phyloP scores from a whole-genome alignment of 2,113 vertebrate species.

The Phodopus roborovskii region DNA sequence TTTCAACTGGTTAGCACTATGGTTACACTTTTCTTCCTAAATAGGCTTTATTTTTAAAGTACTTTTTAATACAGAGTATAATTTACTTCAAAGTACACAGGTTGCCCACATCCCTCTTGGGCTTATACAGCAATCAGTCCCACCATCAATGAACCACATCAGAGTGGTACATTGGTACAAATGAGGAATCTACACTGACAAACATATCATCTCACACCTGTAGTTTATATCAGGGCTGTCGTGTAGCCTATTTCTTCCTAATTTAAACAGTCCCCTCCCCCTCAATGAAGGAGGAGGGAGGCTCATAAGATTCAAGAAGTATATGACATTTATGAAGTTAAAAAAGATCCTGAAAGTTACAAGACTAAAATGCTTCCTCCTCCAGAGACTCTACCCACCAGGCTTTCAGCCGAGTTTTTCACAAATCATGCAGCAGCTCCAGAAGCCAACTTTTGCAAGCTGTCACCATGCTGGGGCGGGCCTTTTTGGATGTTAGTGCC shows the following conservation, averaged over 20 bases:
- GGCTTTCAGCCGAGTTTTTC: background rate
- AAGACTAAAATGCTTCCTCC: background rate
- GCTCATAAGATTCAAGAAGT: background rate
- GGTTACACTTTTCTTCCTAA: background rate
- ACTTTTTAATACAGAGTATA: background rate
- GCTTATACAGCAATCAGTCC: background rate
- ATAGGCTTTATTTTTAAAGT: background rate
- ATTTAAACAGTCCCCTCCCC: background rate
- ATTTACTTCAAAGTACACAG: background rate
- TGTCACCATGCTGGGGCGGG: background rate
- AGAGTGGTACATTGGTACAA: accelerated
- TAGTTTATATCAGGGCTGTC: too few species aligned
- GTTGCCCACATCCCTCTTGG: accelerated
- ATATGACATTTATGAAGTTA: background rate
- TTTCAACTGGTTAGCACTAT: background rate
- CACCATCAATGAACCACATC: background rate
- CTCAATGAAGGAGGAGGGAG: background rate
- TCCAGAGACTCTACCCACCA: background rate
- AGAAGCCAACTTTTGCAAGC: background rate
- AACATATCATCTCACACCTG: background rate
- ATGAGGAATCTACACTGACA: too few species aligned
- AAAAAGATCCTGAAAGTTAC: background rate
- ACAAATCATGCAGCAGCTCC: background rate
- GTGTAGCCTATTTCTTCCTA: background rate
- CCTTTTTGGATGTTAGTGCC: background rate